phyloP scores from a whole-genome alignment of 2,113 vertebrate species.

The Loxodonta africana region DNA sequence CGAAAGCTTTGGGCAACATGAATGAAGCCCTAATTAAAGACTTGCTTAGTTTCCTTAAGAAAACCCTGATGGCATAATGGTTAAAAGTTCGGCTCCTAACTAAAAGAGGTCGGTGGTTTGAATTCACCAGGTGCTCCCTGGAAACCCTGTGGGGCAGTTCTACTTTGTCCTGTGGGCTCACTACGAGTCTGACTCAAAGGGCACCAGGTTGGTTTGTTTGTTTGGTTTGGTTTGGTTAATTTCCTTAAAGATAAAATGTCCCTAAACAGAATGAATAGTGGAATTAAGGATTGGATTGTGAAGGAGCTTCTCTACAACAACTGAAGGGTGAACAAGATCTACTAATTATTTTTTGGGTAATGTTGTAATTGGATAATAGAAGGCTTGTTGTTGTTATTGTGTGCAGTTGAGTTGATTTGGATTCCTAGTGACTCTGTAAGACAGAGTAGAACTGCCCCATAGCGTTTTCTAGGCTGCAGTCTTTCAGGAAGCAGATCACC shows the following conservation, averaged over 20 bases:
- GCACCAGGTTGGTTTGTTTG: too few relatives aligned
- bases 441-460: neutral
- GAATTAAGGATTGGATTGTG: neutral
- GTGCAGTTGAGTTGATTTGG: neutral
- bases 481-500: neutral
- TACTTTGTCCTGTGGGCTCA: too few relatives aligned
- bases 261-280: neutral
- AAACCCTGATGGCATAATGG: too few relatives aligned
- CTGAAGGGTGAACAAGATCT: accelerated
- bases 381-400: neutral
- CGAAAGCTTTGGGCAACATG: accelerated
- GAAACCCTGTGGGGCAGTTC: too few relatives aligned
- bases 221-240: too few relatives aligned
- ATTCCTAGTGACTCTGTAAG: neutral
- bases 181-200: too few relatives aligned
- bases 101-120: too few relatives aligned
- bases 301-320: accelerated
- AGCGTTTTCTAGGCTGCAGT: neutral
- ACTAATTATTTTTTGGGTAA: accelerated
- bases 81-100: too few relatives aligned
- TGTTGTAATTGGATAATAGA: accelerated
- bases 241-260: neutral
- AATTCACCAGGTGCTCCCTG: too few relatives aligned
- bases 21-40: neutral
- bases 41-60: neutral